Base-by-base conservation (phyloP, 2,797 vertebrate species). In the Lepus townsendii region DNA sequence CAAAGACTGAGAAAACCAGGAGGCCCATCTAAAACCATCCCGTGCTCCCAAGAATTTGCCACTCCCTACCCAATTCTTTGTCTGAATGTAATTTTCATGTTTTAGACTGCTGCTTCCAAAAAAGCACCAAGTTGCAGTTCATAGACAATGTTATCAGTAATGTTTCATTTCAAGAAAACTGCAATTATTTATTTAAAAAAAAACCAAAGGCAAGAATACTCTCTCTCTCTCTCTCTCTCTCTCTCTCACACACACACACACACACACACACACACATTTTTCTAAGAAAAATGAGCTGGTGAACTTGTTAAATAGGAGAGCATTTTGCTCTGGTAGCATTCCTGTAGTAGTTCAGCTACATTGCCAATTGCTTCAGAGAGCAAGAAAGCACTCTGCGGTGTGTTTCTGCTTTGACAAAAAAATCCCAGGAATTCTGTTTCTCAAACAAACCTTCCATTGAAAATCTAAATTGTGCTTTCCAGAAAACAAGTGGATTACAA, bases 181-280 rank as follows among this genome's bases (percentile, higher is more conserved):
- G 89, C 75, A 80, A 38, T 84, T 88, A 77, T 85, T 96, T 91
- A 69, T 71, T 79, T 93, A 94, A 87, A 96, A 83, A 97, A 94
- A 87, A 65, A 79, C 75, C 73, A 84, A 95, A 89, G 69, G 87
- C 80, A 71, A 93, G 92, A 78, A 50, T 32, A 90, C 73, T 42
- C 9, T 62, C 6, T 62, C 14, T 47, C 42, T 47, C 42, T 47
- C 42, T 47, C 42, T 47, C 42, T 47, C 42, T 42, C 42, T 9
- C 42, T 9, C 42, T 9, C 42, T 9, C 57, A 24, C 11, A 27
- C 19, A 17, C 27, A 57, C 11, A 63, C 19, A 69, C 17, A 54
- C 0, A 42, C 2, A 35, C 7, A 62, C 0, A 16, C 19, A 72
- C 35, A 75, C 3, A 50, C 30, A 66, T 63, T 79, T 94, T 90